These are phyloP conservation scores for Argyresthia albistria DNA, from an alignment of 2,888 invertebrate species.

Conservation along the genomic window DNA sequence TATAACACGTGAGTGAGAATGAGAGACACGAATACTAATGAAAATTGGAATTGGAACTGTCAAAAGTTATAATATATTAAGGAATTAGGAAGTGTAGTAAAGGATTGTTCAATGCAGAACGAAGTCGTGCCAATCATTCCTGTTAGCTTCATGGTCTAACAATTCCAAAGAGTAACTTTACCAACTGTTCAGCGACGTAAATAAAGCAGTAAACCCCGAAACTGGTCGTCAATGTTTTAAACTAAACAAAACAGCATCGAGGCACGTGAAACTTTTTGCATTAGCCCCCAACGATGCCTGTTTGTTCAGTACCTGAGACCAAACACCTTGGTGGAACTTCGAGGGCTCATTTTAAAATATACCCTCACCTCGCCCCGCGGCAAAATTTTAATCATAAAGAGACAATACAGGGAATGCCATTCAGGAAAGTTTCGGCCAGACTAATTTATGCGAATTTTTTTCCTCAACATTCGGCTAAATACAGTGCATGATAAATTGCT, in stretches of 20 bases:
- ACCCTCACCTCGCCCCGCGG: constrained; percentile 25
- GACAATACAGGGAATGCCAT: constrained; percentile 50
- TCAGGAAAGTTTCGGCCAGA: constrained; percentile 34
- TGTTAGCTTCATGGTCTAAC: no score
- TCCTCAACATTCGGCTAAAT: constrained; percentile 15
- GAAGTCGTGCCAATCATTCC: no score
- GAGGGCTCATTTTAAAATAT: constrained; percentile 54
- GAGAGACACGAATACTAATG: no score
- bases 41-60: no score
- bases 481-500: constrained; percentile 17
- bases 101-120: no score
- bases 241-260: constrained; percentile 44
- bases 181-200: constrained; percentile 8
- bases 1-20: no score
- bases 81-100: no score
- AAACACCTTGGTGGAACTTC: constrained; percentile 51
- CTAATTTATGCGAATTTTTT: constrained; percentile 41
- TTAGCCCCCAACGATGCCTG: constrained; percentile 44
- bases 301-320: constrained; percentile 51
- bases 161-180: no score
- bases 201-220: constrained; percentile 23
- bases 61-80: no score
- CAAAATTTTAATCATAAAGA: constrained; percentile 58
- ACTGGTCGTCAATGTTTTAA: constrained; percentile 22
- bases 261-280: constrained; percentile 56